Base-by-base conservation (phyloP, 1,140 invertebrate genomes). In the Drosophila subpulchrella region DNA sequence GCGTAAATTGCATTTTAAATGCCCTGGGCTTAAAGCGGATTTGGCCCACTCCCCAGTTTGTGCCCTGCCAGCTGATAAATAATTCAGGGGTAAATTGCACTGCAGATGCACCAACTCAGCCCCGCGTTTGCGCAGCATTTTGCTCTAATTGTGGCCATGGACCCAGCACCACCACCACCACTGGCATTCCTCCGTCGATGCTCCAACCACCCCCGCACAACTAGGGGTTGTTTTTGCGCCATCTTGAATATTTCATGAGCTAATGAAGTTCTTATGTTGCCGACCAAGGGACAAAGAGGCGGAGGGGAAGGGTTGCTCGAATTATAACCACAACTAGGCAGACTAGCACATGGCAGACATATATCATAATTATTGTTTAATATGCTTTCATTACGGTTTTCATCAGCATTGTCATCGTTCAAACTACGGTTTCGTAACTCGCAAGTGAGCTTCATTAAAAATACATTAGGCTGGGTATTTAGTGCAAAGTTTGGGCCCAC, bases 231-330 rank as follows among this genome's bases (percentile, higher is more conserved):
- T 51, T 84, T 78, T 10, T 63, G 46, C 81, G 88, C 88, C 88
- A 91, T 91, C 73, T 91, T 91, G 88, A 91, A 91, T 91, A 85
- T 91, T 89, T 91, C 70, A 91, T 91, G 84, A 91, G 66, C 63
- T 84, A 91, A 91, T 91, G 75, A 91, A 89, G 80, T 91, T 85
- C 86, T 90, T 85, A 75, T 76, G 81, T 79, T 78, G 57, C 59
- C 70, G 61, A 27, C 72, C 62, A 75, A 66, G 68, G 46, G 63
- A 65, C 62, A 75, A 66, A 75, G 41, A 63, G 51, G 20, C 34
- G 41, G 30, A 10, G 27, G 42, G 48, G 30, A 51, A 32, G 48
- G 61, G 59, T 56, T 51, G 61, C 59, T 57, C 68, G 76, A 61
- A 36, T 83, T 79, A 84, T 47, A 51, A 34, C 63, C 74, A 53